Percentiles rank a stretch among this genome's conserved stretches.
Conservation (phyloP, 2,888 invertebrate genomes). For the Axea sp. region DNA sequence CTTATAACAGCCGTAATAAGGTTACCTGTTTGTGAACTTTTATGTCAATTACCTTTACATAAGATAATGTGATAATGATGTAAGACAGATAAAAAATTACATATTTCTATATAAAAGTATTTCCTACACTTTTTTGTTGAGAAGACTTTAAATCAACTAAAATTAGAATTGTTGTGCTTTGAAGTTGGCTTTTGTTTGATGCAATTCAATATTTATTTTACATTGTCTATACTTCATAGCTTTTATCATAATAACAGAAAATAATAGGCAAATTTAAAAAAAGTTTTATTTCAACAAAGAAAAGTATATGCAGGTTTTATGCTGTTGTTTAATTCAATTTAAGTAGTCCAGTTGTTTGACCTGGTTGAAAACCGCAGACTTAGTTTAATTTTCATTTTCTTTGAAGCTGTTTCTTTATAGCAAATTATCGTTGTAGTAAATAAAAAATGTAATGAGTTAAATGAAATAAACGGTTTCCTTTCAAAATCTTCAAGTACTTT, state of each 20-base stretch:
- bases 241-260: constrained; percentile 20
- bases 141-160: too few species aligned
- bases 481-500: not conserved
- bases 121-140: too few species aligned
- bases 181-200: constrained; percentile 1
- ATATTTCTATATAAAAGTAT: too few species aligned
- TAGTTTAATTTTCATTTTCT: constrained; percentile 38
- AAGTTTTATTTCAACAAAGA: constrained; percentile 31
- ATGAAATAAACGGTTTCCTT: constrained; percentile 15
- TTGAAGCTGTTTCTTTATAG: constrained; percentile 41
- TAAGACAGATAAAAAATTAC: too few species aligned
- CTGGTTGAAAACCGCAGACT: constrained; percentile 39
- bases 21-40: too few species aligned
- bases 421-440: constrained; percentile 37
- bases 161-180: not conserved
- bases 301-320: constrained; percentile 23
- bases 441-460: constrained; percentile 27
- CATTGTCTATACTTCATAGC: not conserved
- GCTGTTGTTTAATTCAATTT: constrained; percentile 45
- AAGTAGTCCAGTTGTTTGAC: constrained; percentile 40
- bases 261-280: constrained; percentile 33
- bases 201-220: constrained; percentile 5
- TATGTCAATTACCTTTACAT: too few species aligned
- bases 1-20: too few species aligned
- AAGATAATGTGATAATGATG: too few species aligned